Conservation (phyloP, 2,888 invertebrate genomes). For the Rhagonycha lutea region DNA sequence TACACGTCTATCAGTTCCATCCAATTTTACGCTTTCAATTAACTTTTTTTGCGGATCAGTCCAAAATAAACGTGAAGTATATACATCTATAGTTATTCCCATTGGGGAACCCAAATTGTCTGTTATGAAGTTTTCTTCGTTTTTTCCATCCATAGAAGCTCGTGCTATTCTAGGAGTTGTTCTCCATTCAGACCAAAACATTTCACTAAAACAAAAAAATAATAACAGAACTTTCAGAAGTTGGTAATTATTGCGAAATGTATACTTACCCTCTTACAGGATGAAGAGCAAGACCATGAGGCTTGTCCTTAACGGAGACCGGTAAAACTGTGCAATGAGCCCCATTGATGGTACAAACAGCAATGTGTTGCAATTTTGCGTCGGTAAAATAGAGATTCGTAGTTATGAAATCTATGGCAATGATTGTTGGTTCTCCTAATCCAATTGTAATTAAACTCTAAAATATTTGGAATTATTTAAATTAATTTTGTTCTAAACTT, state of each 20-base stretch:
- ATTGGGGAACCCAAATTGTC: conserved; percentile 78
- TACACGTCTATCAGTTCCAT: conserved; percentile 70
- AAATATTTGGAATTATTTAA: conserved; percentile 9
- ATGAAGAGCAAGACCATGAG: conserved; percentile 72
- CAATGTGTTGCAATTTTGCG: conserved; percentile 69
- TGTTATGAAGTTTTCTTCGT: conserved; percentile 64
- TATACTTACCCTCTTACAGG: conserved; percentile 65
- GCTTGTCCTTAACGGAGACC: conserved; percentile 65
- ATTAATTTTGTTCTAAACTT: not conserved
- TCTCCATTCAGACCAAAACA: conserved; percentile 95
- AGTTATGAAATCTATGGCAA: conserved; percentile 79
- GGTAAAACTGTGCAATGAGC: conserved; percentile 67
- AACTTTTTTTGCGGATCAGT: conserved; percentile 75
- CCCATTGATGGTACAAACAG: conserved; percentile 74
- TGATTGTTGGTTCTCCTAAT: conserved; percentile 72
- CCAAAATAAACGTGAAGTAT: conserved; percentile 83
- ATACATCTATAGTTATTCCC: conserved; percentile 82
- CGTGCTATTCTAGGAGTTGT: conserved; percentile 71
- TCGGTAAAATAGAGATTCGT: conserved; percentile 85
- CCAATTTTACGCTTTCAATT: conserved; percentile 67
- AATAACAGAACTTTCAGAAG: not conserved
- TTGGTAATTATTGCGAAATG: not conserved
- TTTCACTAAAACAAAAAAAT: conserved; percentile 59
- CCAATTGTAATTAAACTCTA: conserved; percentile 68
- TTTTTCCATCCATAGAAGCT: conserved; percentile 84